A percentile compares a stretch with the other conserved stretches of the same genome.
Evolutionary conservation across 2,888 invertebrate species (phyloP).

Genomic region (Tipula lateralis): DNA sequence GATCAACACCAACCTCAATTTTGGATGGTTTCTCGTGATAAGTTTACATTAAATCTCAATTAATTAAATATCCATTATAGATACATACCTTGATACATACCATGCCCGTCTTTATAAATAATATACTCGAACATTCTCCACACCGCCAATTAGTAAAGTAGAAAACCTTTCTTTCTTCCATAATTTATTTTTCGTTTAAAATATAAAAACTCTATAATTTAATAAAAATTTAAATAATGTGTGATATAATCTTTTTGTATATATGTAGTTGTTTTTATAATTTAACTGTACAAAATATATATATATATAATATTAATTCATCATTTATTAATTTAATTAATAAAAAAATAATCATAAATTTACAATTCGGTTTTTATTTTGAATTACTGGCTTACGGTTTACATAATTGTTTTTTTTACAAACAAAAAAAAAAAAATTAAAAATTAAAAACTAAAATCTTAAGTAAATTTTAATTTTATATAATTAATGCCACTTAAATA

Average conservation of each 20-base stretch:
- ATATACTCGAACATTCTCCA: neutral
- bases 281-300: conserved; percentile 13
- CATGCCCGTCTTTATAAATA: neutral
- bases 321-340: neutral
- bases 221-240: conserved; percentile 2
- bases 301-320: neutral
- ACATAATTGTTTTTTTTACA: conserved; percentile 3
- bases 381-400: neutral
- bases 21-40: too few relatives aligned
- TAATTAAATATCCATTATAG: neutral
- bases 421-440: neutral
- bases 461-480: conserved; percentile 14
- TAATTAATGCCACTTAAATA: conserved; percentile 14
- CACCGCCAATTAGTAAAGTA: neutral
- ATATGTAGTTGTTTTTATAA: neutral
- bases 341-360: neutral
- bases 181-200: conserved; percentile 1
- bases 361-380: neutral
- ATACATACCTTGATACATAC: neutral
- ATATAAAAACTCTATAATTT: conserved; percentile 19
- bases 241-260: neutral
- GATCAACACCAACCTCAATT: too few relatives aligned
- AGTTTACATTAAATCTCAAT: neutral
- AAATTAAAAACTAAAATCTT: neutral
- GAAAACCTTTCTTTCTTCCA: neutral